These are phyloP conservation scores for Azorinus chamasolen DNA, from an alignment of 2,888 invertebrate species.

Conservation along the genomic window DNA sequence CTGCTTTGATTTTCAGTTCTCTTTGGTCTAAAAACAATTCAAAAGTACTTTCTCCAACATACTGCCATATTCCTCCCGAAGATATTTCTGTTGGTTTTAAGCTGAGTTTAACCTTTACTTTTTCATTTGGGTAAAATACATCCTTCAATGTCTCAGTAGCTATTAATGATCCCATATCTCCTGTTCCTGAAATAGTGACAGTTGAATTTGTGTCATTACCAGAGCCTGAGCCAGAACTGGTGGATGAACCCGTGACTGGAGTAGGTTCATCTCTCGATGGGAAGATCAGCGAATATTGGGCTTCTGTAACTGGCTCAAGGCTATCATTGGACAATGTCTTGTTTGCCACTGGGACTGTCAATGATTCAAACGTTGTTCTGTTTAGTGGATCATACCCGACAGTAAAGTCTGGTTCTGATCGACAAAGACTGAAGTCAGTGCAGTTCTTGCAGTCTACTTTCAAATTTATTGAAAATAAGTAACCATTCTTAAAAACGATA, in stretches of 20 bases:
- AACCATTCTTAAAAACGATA: slow-evolving; percentile 15
- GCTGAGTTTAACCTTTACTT: slow-evolving; percentile 32
- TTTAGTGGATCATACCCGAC: slow-evolving; percentile 8
- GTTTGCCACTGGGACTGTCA: slow-evolving; percentile 23
- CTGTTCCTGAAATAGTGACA: slow-evolving; percentile 2
- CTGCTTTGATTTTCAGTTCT: slow-evolving; percentile 34
- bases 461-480: slow-evolving; percentile 15
- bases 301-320: slow-evolving; percentile 34
- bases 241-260: no score
- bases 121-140: slow-evolving; percentile 22
- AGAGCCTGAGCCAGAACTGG: not conserved
- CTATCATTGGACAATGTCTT: slow-evolving; percentile 15
- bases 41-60: slow-evolving; percentile 43
- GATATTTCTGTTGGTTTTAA: slow-evolving; percentile 27
- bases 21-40: slow-evolving; percentile 30
- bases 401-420: slow-evolving; percentile 5
- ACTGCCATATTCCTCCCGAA: slow-evolving; percentile 43
- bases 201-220: slow-evolving; percentile 4
- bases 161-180: slow-evolving; percentile 32
- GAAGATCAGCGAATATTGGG: slow-evolving; percentile 32
- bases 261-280: not conserved
- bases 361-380: slow-evolving; percentile 7
- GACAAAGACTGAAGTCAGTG: slow-evolving; percentile 26
- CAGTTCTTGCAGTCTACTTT: slow-evolving; percentile 32
- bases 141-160: slow-evolving; percentile 18